Evolutionary conservation across 64 coral and sea anemone genomes (phyloP), one percentile per base, ranked within the genome.

Genomic region (Stylophora pistillata): DNA sequence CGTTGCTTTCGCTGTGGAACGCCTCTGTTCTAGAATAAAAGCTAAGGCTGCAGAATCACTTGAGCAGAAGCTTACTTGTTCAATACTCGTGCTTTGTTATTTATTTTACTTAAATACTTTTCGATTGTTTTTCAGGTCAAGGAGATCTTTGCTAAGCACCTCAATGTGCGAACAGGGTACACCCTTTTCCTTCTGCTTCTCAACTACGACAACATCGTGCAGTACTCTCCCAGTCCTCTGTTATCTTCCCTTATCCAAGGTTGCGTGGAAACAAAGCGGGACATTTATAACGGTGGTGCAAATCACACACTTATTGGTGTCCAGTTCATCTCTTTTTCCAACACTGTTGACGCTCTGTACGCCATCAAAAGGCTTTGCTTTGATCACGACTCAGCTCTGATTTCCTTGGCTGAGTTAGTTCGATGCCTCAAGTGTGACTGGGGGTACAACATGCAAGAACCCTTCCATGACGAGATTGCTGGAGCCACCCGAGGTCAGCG

Each of bases 341-440:
- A 85, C 55, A 76, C 87, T 14, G 81, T 96, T 1, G 94, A 96
- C 55, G 55, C 94, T 0, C 76, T 96, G 21, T 96, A 96, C 65
- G 94, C 94, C 32, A 90, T 96, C 41, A 92, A 96, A 64, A 72
- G 70, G 87, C 82, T 96, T 18, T 96, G 94, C 37, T 96, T 96
- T 93, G 90, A 92, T 70, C 74, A 93, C 10, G 90, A 90, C 52
- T 80, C 79, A 3, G 86, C 90, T 0, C 59, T 87, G 3, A 13
- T 96, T 47, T 88, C 94, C 37, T 76, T 96, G 59, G 23, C 62
- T n/a, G 86, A 96, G 55, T 64, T 96, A 74, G 86, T 96, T 62
- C 72, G 63, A 9, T 92, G 89, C 28, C 86, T 95, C 13, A 95
- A 95, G 69, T 92, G 80, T 28, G 90, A 92, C 25, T 96, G 90